These are phyloP conservation scores for Trachelus troglodyta DNA, from an alignment of 2,888 invertebrate genomes.

Conservation along the genomic window DNA sequence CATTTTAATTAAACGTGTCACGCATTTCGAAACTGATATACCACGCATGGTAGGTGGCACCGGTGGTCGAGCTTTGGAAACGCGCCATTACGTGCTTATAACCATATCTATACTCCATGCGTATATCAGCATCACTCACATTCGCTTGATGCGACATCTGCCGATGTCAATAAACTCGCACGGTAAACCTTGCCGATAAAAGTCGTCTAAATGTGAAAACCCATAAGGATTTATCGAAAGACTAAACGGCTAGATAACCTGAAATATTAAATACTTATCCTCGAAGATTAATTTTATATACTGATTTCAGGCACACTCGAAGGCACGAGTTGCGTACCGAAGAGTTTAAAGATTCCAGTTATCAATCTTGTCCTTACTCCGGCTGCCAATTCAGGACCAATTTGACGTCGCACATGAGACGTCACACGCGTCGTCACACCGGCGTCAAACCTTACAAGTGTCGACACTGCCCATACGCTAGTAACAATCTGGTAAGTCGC, in stretches of 20 bases:
- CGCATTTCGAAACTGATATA: constrained; percentile 56
- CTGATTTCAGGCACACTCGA: constrained; percentile 47
- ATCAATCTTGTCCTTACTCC: constrained; percentile 49
- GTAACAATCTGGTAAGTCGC: constrained; percentile 78
- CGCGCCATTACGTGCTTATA: neutral
- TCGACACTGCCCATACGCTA: constrained; percentile 82
- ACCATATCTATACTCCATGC: constrained; percentile 42
- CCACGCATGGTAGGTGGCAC: neutral
- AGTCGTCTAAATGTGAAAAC: neutral
- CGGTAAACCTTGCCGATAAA: neutral
- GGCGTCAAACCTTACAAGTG: constrained; percentile 88
- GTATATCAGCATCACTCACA: constrained; percentile 56
- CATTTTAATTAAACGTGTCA: constrained; percentile 63
- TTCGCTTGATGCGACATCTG: constrained; percentile 28
- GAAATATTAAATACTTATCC: too few relatives aligned
- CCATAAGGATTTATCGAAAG: neutral
- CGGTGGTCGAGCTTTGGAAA: neutral
- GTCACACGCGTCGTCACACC: constrained; percentile 84
- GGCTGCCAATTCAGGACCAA: constrained; percentile 78
- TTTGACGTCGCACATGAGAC: constrained; percentile 77
- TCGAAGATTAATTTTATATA: constrained; percentile 9
- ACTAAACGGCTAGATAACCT: neutral
- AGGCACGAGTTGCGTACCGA: constrained; percentile 2
- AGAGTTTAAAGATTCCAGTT: neutral
- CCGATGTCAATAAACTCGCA: neutral